Evolutionary conservation across 2,113 vertebrate genomes (phyloP).

Genomic region (Pimephales promelas): DNA sequence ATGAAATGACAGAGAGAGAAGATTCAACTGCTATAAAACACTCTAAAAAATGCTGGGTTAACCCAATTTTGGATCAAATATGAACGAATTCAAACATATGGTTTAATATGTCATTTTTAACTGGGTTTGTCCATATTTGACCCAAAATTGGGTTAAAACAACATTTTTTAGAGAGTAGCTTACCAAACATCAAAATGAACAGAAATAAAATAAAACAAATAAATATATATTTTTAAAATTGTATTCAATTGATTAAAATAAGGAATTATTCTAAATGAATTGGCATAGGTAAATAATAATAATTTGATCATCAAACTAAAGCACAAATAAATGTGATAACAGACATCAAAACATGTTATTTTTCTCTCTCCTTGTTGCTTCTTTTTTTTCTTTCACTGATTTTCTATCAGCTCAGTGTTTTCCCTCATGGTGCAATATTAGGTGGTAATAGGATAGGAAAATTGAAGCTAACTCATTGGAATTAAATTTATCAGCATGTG

Average conservation of each 20-base stretch:
- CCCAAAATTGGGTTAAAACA: too few species aligned
- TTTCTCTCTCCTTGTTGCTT: neutral
- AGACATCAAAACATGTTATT: slow-evolving; percentile 7
- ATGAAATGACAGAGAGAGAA: too few species aligned
- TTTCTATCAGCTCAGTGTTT: slow-evolving; percentile 59
- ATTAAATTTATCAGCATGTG: slow-evolving; percentile 83
- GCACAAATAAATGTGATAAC: slow-evolving; percentile 11
- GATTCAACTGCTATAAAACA: too few species aligned
- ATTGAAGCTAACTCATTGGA: slow-evolving; percentile 79
- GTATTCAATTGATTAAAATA: neutral
- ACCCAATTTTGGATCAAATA: too few species aligned
- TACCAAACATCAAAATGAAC: neutral
- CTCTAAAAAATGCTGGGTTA: too few species aligned
- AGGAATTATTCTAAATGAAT: neutral
- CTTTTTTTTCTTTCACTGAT: slow-evolving; percentile 18
- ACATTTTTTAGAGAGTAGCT: neutral
- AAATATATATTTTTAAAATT: neutral
- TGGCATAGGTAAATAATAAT: slow-evolving; percentile 3
- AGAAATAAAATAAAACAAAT: neutral
- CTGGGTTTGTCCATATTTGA: too few species aligned
- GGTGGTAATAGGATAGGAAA: slow-evolving; percentile 78
- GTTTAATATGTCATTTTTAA: too few species aligned
- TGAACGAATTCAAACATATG: too few species aligned
- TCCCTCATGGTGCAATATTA: slow-evolving; percentile 70
- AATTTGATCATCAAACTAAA: neutral